phyloP scores from a whole-genome alignment of 2,888 invertebrate genomes.

The Aphodius granarius region DNA sequence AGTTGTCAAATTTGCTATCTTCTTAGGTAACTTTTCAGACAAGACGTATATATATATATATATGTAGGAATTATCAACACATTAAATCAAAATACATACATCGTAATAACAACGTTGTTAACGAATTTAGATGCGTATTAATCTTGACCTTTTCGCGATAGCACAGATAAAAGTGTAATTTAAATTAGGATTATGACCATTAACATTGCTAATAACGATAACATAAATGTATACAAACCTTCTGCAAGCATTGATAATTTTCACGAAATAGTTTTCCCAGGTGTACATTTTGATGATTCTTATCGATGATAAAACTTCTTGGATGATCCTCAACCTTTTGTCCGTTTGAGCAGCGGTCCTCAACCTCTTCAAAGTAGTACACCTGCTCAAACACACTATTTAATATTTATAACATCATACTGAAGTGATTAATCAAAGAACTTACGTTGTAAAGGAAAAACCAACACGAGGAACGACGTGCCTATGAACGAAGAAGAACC shows the following conservation, averaged over 20 bases:
- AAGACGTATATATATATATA: too few species aligned
- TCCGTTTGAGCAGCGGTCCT: conserved; percentile 64
- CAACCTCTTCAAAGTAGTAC: conserved; percentile 18
- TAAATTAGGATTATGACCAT: not conserved
- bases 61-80: not conserved
- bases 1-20: too few species aligned
- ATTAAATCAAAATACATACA: not conserved
- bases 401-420: conserved; percentile 53
- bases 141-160: not conserved
- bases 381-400: conserved; percentile 57
- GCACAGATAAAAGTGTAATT: not conserved
- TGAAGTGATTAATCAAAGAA: conserved; percentile 76
- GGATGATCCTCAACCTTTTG: conserved; percentile 83
- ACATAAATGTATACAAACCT: conserved; percentile 42
- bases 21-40: too few species aligned
- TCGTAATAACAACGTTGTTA: not conserved
- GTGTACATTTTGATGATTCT: conserved; percentile 74
- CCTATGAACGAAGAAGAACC: conserved; percentile 56
- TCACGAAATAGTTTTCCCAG: conserved; percentile 35
- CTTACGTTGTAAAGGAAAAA: conserved; percentile 51
- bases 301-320: conserved; percentile 87
- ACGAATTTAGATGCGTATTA: not conserved
- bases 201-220: not conserved
- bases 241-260: conserved; percentile 28
- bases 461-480: conserved; percentile 52